Evolutionary conservation across 2,113 vertebrate genomes (phyloP), one percentile per base, ranked within the genome.

Genomic region (Nycticryphes semicollaris): DNA sequence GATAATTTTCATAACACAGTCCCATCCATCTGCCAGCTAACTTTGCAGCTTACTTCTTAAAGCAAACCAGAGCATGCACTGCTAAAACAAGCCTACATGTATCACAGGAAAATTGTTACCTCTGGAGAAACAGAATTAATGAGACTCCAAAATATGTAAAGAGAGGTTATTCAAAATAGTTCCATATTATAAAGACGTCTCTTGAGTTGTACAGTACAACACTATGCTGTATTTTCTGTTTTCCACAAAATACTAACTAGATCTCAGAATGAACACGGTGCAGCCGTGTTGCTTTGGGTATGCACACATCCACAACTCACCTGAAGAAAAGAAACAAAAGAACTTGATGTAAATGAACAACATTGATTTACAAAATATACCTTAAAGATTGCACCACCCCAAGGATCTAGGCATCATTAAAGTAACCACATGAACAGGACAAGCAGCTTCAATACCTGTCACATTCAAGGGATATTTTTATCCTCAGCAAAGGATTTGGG

Each of bases 171-270:
- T 56, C 16, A 69, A 16, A 48, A 74, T 1, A 30, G 19, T 10
- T 70, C 25, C 23, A 4, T 8, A 37, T 9, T 59, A 27, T 37
- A 15, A 45, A 69, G n/a, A 35, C 12, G 41, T 9, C 24, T 73
- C n/a, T 59, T 1, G 4, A 60, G 28, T 8, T 31, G 30, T 10
- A 60, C 19, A 30, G 8, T 0, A 48, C 1, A 3, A 20, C 2
- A 13, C 12, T 7, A 7, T 6, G 35, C 45, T 45, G n/a, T 31
- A 14, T 37, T 62, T 41, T 33, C 12, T 1, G 1, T 70, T 47
- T 79, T 47, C 35, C 23, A 28, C 47, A 27, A 60, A 56, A 17
- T 5, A 31, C 2, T 37, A 72, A 18, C 12, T 35, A 41, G 50
- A 78, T 41, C 10, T 60, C 25, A 14, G 2, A 5, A 57, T 7